These are phyloP conservation scores for Petrolisthes cinctipes DNA, from an alignment of 2,888 invertebrate species.

Conservation along the genomic window DNA sequence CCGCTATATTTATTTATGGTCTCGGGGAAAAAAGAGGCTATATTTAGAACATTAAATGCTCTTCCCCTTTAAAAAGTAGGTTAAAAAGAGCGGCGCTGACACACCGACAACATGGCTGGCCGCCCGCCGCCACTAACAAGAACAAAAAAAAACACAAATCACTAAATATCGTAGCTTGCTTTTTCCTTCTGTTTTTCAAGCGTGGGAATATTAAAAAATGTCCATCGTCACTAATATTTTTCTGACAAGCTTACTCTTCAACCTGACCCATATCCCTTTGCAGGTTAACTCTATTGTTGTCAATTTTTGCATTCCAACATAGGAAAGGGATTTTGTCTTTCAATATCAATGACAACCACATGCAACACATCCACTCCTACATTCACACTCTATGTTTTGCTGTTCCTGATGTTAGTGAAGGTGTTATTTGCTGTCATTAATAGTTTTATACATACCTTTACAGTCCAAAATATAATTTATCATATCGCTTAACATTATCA, in stretches of 20 bases:
- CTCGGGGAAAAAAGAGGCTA: slow-evolving; percentile 13
- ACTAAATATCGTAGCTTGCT: not conserved
- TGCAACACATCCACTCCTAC: too few relatives aligned
- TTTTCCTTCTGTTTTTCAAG: not conserved
- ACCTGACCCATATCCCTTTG: not conserved
- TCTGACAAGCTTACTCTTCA: not conserved
- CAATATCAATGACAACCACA: too few relatives aligned
- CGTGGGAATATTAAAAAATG: not conserved
- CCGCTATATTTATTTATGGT: slow-evolving; percentile 13
- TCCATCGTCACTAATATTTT: slow-evolving; percentile 9
- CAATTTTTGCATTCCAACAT: not conserved
- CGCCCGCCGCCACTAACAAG: not conserved
- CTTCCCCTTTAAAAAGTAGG: slow-evolving; percentile 34
- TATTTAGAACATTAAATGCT: slow-evolving; percentile 31
- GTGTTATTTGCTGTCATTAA: too few relatives aligned
- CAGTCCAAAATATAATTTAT: too few relatives aligned
- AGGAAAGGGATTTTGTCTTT: too few relatives aligned
- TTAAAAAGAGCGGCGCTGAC: slow-evolving; percentile 16
- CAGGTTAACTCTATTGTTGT: not conserved
- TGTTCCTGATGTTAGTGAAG: too few relatives aligned
- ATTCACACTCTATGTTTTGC: too few relatives aligned
- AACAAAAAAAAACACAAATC: not conserved
- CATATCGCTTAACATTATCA: too few relatives aligned
- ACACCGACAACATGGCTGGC: not conserved
- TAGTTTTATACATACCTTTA: too few relatives aligned